Base-by-base conservation (phyloP, 2,888 invertebrate genomes). In the Eupithecia abbreviata region DNA sequence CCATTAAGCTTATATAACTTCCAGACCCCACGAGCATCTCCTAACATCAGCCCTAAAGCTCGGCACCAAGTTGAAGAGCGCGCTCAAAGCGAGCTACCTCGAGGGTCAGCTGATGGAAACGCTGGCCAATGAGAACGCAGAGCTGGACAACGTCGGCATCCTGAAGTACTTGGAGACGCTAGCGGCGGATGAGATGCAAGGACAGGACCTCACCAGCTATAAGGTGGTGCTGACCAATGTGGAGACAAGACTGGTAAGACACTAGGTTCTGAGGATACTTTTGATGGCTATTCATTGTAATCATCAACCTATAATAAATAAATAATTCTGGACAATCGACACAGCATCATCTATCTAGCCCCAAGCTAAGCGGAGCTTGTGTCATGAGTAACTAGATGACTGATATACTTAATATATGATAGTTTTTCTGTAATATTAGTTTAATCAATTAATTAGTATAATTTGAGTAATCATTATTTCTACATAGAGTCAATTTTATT, bases 51-150 rank as follows among this genome's bases (percentile, higher is more conserved):
- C 91, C 0, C 43, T 91, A 74, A 96, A 95, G 80, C 91, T 96
- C 68, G 92, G 97, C 12, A 96, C 95, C 81, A 96, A 96, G 86
- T 88, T 97, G 15, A 96, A 96, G 88, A 96, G 96, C 12, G 96
- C 96, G 0, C 90, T 97, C 4, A 95, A 93, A 81, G 84, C 96
- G 0, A 95, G 93, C 79, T 91, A 95, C 5, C 88, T 95, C 43
- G 96, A 96, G 84, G 96, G 95, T 0, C 95, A 93, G 77, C 89
- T 92, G 3, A 87, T 89, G 67, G 95, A 93, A 79, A 88, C 83
- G 77, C 92, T 89, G 71, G 82, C 87, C 0, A 88, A 87, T 62
- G 80, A 83, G 0, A 90, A 91, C 0, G 84, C 89, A 0, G 86
- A 87, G 0, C 84, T 86, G 0, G 95, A 94, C 9, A 93, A 93